Evolutionary conservation across 1,140 invertebrate genomes (phyloP), one percentile per base, ranked within the genome.

Genomic region (Apis dorsata): DNA sequence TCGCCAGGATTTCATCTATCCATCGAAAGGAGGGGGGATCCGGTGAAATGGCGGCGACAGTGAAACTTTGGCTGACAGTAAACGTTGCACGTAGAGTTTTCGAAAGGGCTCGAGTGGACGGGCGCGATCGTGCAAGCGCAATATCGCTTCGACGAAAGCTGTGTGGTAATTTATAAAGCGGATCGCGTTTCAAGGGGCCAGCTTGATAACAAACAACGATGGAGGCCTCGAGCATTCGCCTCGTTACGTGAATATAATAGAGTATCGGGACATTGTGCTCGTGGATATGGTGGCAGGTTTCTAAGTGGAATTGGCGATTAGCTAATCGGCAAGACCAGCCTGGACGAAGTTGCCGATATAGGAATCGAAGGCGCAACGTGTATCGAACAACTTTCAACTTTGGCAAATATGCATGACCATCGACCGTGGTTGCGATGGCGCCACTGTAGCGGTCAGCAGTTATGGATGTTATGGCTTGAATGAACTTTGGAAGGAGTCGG

Each of bases 301-400:
- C 73, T 28, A 76, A 76, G 74, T 76, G 74, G 60, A 76, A 76
- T 76, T 76, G 49, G 74, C 60, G 74, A 76, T 76, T 65, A 76
- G 74, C 74, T 76, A 76, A 76, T 76, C 74, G 65, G 49, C n/a
- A 19, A 24, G 28, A 17, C n/a, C 9, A 75, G 57, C 44, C 21
- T 62, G 62, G 63, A 62, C 59, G 59, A 76, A 76, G 44, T 76
- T 76, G 24, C n/a, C 24, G 59, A 59, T 55, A 59, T 13, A 15
- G 74, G 49, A 7, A 21, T 24, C n/a, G 17, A 76, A 65, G 60
- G 74, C 19, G 60, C 74, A 65, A 53, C 60, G 74, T 76, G 74
- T 76, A 76, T n/a, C 74, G 60, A 76, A 75, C 60, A 63, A 72
- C 51, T 55, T 72, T 28, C 10, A n/a, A n/a, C 60, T 53, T 24